Percentiles rank a stretch among this genome's conserved stretches.
phyloP scores from a whole-genome alignment of 2,888 invertebrate genomes.

The Cerceris ruficornis region DNA sequence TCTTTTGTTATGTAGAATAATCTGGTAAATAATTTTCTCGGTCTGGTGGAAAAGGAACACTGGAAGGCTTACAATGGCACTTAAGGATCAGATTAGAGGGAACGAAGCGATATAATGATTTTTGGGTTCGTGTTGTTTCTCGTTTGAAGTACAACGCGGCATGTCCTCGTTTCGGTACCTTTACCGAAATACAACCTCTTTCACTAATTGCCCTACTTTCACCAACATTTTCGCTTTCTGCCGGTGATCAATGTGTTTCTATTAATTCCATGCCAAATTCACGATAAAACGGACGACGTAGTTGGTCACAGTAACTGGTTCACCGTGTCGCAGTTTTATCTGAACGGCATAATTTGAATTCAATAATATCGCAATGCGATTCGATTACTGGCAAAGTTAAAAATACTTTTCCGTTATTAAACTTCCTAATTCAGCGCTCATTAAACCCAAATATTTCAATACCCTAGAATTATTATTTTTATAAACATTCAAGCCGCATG shows the following conservation, averaged over 20 bases:
- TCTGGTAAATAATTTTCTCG: background rate
- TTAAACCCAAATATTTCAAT: too few species aligned
- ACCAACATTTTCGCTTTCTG: background rate
- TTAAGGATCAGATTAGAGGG: conserved; percentile 21
- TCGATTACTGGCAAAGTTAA: too few species aligned
- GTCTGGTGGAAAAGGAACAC: background rate
- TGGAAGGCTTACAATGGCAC: background rate
- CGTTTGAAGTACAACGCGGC: conserved; percentile 12
- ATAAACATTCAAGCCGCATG: too few species aligned
- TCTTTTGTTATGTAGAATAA: background rate
- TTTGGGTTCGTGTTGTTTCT: conserved; percentile 18
- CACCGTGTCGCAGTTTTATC: background rate
- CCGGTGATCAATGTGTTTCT: background rate
- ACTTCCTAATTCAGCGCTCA: too few species aligned
- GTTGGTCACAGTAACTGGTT: background rate
- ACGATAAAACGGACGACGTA: background rate
- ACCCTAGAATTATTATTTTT: too few species aligned
- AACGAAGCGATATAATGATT: conserved; percentile 33
- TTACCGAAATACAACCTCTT: conserved; percentile 39
- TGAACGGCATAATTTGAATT: background rate
- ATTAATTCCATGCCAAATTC: background rate
- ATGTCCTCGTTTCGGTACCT: conserved; percentile 30
- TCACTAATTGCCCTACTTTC: conserved; percentile 47
- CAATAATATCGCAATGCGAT: background rate
- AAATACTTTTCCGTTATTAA: too few species aligned